Evolutionary conservation across 2,888 invertebrate species (phyloP), one percentile per base, ranked within the genome.

Genomic region (Cacoxenus indagator): DNA sequence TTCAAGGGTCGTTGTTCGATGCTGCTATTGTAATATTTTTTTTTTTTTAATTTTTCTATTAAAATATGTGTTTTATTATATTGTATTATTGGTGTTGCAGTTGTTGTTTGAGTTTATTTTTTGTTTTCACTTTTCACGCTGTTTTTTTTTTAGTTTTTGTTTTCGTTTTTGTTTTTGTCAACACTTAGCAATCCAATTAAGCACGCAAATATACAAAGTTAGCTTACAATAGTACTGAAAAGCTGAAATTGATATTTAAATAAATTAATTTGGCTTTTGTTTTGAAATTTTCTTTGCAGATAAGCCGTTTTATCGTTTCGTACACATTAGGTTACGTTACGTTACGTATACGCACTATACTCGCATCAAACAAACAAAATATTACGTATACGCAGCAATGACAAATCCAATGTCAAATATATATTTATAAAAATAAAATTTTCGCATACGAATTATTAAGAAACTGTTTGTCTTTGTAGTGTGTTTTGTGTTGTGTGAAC

Each of bases 391-490:
- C 82, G 80, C 73, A 31, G 76, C 83, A 85, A 84, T 85, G 84
- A 84, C 85, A 84, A 82, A 84, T 78, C 82, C 85, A 85, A 85
- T 85, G 85, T 84, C 84, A 83, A 82, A 82, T 75, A n/a, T n/a
- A n/a, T n/a, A 70, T 78, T 82, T 78, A 81, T 78, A 80, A 78
- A 81, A 82, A 83, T 78, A 82, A 80, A 81, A 81, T 76, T 81
- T 77, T 65, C 64, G 48, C 43, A 55, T 65, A 66, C 46, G 51
- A 65, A 64, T 67, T 67, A 61, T 45, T 43, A 43, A 62, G 11
- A 62, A 62, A 62, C 22, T 17, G 9, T 22, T 61, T 31, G 45
- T 57, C 31, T 61, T 46, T 46, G 24, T 29, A 19, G 26, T 26
- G 2, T 62, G 45, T 22, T 27, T 4, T 19, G 9, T 37, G 14